Evolutionary conservation across 2,888 invertebrate species (phyloP).

Genomic region (Notodromas monacha): DNA sequence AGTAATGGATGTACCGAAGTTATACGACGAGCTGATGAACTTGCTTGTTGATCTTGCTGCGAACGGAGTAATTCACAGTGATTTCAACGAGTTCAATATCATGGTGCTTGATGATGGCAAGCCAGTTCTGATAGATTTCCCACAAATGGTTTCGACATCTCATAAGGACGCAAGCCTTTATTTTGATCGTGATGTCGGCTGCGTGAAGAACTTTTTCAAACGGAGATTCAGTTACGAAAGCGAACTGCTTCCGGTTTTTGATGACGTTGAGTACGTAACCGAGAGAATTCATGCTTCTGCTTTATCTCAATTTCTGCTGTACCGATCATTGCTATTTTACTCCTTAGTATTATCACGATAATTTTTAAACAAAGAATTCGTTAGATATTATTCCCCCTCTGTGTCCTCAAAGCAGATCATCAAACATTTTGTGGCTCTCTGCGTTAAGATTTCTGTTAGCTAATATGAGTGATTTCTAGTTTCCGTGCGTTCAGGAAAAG

Average conservation of each 20-base stretch:
- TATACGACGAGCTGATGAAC: conserved; percentile 81
- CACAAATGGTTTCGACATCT: conserved; percentile 87
- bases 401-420: too few relatives aligned
- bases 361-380: too few relatives aligned
- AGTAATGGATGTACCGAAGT: conserved; percentile 30
- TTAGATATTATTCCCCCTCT: too few relatives aligned
- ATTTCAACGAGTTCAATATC: conserved; percentile 96
- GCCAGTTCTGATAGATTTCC: conserved; percentile 78
- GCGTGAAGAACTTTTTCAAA: conserved; percentile 62
- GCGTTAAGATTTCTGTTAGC: too few relatives aligned
- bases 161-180: conserved; percentile 60
- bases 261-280: conserved; percentile 28
- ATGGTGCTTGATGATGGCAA: conserved; percentile 43
- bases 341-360: too few relatives aligned
- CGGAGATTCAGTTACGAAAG: conserved; percentile 64
- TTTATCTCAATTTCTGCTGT: too few relatives aligned
- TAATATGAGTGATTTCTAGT: too few relatives aligned
- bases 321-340: too few relatives aligned
- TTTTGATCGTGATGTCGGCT: conserved; percentile 78
- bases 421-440: too few relatives aligned
- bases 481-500: too few relatives aligned
- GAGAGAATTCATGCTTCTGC: too few relatives aligned
- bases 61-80: conserved; percentile 88
- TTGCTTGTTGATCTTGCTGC: conserved; percentile 61
- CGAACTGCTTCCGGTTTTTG: conserved; percentile 37